These are phyloP conservation scores for Pachycephala philippinensis DNA, from an alignment of 2,113 vertebrate species.

Conservation along the genomic window DNA sequence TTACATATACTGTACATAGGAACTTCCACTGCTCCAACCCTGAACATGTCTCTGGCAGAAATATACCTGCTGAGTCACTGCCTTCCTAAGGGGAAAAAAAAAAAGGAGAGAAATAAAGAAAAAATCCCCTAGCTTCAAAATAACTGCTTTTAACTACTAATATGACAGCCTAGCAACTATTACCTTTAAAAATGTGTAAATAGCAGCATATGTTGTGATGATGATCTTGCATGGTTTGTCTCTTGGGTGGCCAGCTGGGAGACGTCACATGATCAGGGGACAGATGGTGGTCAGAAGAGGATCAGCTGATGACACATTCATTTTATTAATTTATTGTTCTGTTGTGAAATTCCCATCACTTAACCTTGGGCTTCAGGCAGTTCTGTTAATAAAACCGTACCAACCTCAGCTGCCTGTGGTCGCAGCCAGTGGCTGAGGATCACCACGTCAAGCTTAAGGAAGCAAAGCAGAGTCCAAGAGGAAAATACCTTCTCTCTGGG, in stretches of 20 bases:
- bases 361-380: slow-evolving; percentile 14
- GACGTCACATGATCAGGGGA: slow-evolving; percentile 60
- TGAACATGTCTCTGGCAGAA: background rate
- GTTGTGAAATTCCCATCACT: slow-evolving; percentile 23
- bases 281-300: slow-evolving; percentile 68
- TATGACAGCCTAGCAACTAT: slow-evolving; percentile 46
- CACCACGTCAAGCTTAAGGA: background rate
- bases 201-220: slow-evolving; percentile 58
- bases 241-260: slow-evolving; percentile 64
- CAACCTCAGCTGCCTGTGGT: background rate
- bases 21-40: background rate
- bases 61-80: slow-evolving; percentile 53
- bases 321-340: slow-evolving; percentile 57
- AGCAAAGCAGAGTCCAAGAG: rapidly evolving
- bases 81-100: background rate
- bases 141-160: slow-evolving; percentile 30
- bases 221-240: slow-evolving; percentile 49
- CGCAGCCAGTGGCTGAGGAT: background rate
- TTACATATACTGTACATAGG: background rate
- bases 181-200: slow-evolving; percentile 63
- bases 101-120: background rate
- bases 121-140: background rate
- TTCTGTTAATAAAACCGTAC: background rate
- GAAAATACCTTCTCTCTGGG: background rate
- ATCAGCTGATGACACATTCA: slow-evolving; percentile 60